Evolutionary conservation across 2,113 vertebrate species (phyloP).

Genomic region (Camelus bactrianus): DNA sequence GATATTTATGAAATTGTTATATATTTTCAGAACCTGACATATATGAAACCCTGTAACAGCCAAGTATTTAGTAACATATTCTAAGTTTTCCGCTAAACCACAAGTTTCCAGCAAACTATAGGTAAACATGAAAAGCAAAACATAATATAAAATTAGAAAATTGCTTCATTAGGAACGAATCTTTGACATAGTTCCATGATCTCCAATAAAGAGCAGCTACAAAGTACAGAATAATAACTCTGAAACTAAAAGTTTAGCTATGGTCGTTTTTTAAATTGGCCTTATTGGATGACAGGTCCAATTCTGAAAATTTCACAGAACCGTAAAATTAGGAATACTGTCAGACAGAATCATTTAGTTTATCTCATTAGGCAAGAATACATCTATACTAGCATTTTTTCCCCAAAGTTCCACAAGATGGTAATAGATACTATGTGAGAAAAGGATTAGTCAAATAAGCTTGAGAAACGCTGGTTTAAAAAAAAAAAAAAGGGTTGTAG

Average conservation of each 20-base stretch:
- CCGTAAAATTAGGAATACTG: constrained; percentile 17
- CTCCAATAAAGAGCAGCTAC: not conserved
- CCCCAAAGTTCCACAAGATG: not conserved
- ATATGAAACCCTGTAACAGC: not conserved
- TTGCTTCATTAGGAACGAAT: constrained; percentile 46
- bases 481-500: not conserved
- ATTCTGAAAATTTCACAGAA: constrained; percentile 54
- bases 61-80: constrained; percentile 9
- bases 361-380: constrained; percentile 47
- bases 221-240: constrained; percentile 53
- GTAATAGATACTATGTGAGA: not conserved
- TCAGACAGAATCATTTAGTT: constrained; percentile 7
- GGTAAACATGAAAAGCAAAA: constrained; percentile 66
- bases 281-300: constrained; percentile 42
- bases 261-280: constrained; percentile 36
- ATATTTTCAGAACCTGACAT: constrained; percentile 70
- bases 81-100: constrained; percentile 66
- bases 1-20: constrained; percentile 66
- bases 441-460: constrained; percentile 39
- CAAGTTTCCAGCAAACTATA: constrained; percentile 66
- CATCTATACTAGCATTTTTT: not conserved
- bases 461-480: not conserved
- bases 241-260: constrained; percentile 55
- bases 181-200: constrained; percentile 29
- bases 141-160: constrained; percentile 55